A percentile compares a stretch with the other conserved stretches of the same genome.
Evolutionary conservation across 1,140 invertebrate species (phyloP).

Genomic region (Caenorhabditis latens): DNA sequence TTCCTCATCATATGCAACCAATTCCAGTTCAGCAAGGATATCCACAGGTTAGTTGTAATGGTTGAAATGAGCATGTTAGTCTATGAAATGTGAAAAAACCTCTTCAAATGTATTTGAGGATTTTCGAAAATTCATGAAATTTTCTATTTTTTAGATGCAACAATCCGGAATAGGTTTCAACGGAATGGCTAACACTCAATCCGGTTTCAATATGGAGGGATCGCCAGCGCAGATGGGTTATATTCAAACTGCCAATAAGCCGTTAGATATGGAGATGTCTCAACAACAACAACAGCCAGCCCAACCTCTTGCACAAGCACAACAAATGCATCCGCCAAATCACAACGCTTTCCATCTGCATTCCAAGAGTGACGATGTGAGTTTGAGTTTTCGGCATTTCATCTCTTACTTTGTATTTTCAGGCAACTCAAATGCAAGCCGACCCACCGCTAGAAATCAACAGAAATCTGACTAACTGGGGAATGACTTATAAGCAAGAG

Average conservation of each 20-base stretch:
- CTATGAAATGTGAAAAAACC: neutral
- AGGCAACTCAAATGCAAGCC: slow-evolving; percentile 54
- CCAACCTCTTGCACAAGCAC: slow-evolving; percentile 57
- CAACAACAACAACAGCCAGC: slow-evolving; percentile 64
- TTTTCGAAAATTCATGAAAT: neutral
- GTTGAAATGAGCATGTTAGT: no score
- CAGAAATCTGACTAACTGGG: slow-evolving; percentile 76
- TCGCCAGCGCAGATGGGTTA: slow-evolving; percentile 50
- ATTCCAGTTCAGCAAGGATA: slow-evolving; percentile 39
- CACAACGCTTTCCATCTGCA: slow-evolving; percentile 49
- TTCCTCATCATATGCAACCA: slow-evolving; percentile 45
- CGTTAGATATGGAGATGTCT: slow-evolving; percentile 56
- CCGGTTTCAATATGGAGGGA: slow-evolving; percentile 44
- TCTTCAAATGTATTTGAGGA: neutral
- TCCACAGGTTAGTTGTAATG: neutral
- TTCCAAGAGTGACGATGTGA: slow-evolving; percentile 38
- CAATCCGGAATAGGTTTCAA: slow-evolving; percentile 42
- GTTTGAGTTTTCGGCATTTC: slow-evolving; percentile 41
- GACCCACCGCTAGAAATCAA: slow-evolving; percentile 74
- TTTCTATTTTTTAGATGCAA: slow-evolving; percentile 14
- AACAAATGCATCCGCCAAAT: slow-evolving; percentile 10
- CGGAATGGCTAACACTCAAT: slow-evolving; percentile 9
- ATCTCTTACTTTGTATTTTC: neutral
- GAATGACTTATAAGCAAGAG: slow-evolving; percentile 70
- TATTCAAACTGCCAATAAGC: slow-evolving; percentile 49